Percentiles rank a stretch among this genome's conserved stretches.
Evolutionary conservation across 2,113 vertebrate genomes (phyloP).

Genomic region (Nannospalax galili): DNA sequence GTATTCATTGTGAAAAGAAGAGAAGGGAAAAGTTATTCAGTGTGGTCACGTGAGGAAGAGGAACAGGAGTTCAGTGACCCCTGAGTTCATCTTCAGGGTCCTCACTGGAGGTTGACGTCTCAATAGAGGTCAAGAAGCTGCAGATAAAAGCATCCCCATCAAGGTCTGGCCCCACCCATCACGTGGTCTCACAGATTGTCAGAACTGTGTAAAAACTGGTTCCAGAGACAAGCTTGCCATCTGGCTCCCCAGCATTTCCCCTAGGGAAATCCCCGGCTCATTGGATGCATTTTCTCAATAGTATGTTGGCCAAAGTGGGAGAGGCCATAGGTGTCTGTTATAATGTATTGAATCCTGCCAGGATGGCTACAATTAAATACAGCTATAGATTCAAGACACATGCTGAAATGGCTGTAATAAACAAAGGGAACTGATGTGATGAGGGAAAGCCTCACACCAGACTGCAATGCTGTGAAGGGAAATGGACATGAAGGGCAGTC

Average conservation of each 20-base stretch:
- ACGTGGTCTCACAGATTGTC: no score
- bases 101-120: neutral
- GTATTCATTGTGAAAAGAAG: neutral
- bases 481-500: neutral
- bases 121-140: no score
- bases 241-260: no score
- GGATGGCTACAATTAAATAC: no score
- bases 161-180: neutral
- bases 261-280: no score
- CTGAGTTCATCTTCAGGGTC: neutral
- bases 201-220: no score
- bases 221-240: no score
- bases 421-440: neutral
- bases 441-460: accelerated
- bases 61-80: neutral
- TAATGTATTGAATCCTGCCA: no score
- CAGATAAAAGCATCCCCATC: neutral
- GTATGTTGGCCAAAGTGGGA: no score
- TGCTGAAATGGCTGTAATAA: neutral
- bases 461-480: neutral
- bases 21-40: neutral
- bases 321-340: no score
- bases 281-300: no score
- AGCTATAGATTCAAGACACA: neutral
- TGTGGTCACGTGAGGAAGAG: neutral